Conservation (phyloP, 2,797 vertebrate species). For the Phoebastria nigripes region DNA sequence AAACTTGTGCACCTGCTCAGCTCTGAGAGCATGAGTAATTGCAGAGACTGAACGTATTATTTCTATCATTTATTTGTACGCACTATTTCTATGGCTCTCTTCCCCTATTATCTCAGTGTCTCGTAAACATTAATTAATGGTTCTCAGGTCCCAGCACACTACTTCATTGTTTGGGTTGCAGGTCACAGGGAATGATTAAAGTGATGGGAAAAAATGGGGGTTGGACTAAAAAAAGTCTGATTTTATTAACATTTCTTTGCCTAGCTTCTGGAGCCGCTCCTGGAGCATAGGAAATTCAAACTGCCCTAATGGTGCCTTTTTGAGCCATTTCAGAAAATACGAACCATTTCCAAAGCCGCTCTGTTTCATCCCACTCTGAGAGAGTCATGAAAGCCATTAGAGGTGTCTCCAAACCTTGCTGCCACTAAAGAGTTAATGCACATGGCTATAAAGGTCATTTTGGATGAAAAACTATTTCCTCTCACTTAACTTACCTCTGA, state of each 20-base stretch:
- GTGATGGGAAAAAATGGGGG: neutral
- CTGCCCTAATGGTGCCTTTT: neutral
- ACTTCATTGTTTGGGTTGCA: neutral
- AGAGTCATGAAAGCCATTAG: neutral
- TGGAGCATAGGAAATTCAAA: neutral
- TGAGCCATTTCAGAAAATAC: neutral
- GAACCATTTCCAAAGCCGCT: neutral
- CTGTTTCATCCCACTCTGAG: neutral
- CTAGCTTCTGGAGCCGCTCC: neutral
- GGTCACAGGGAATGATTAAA: neutral
- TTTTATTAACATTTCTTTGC: neutral
- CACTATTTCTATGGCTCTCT: neutral
- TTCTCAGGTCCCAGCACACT: neutral
- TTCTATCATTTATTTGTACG: neutral
- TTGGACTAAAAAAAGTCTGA: neutral
- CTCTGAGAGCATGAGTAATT: neutral
- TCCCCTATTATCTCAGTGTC: neutral
- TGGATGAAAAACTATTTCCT: neutral
- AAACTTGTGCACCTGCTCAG: neutral
- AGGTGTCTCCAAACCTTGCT: neutral
- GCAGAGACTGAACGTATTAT: neutral
- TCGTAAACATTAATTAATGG: constrained; percentile 14
- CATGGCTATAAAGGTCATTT: constrained; percentile 41
- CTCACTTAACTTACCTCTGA: neutral
- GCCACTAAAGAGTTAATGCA: constrained; percentile 15